Evolutionary conservation across 2,888 invertebrate genomes (phyloP).

Genomic region (Apoda limacodes): DNA sequence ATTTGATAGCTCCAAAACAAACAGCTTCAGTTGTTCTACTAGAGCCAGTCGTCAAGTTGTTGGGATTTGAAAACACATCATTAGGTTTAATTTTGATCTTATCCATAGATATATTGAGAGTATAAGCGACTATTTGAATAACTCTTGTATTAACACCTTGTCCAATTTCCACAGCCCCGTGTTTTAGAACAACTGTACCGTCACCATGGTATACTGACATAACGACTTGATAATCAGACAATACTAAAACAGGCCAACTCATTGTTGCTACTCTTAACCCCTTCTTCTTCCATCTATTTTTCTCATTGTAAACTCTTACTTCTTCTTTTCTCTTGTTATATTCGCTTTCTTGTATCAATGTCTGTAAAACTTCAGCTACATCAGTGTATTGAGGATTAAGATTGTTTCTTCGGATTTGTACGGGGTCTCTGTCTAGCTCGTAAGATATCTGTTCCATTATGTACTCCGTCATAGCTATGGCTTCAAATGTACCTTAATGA

Average conservation of each 20-base stretch:
- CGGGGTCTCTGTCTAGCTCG: conserved; percentile 64
- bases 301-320: conserved; percentile 71
- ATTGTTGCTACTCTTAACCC: conserved; percentile 77
- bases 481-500: conserved; percentile 77
- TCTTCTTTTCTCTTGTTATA: conserved; percentile 61
- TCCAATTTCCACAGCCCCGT: conserved; percentile 82
- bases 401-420: conserved; percentile 53
- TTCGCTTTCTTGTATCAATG: conserved; percentile 44
- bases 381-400: conserved; percentile 49
- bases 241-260: conserved; percentile 69
- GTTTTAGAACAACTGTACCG: conserved; percentile 77
- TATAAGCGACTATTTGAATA: conserved; percentile 74
- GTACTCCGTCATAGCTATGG: conserved; percentile 70
- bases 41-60: conserved; percentile 74
- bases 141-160: conserved; percentile 83
- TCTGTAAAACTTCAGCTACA: conserved; percentile 49
- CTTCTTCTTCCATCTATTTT: conserved; percentile 83
- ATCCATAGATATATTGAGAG: conserved; percentile 73
- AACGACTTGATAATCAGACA: conserved; percentile 65
- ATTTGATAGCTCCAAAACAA: conserved; percentile 38
- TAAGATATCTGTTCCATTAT: conserved; percentile 75
- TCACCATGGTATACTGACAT: conserved; percentile 78
- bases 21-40: conserved; percentile 52
- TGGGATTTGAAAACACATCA: conserved; percentile 72
- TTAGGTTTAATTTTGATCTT: conserved; percentile 75